Evolutionary conservation across 1,140 invertebrate genomes (phyloP).

Genomic region (Stratiolaelaps scimitus): DNA sequence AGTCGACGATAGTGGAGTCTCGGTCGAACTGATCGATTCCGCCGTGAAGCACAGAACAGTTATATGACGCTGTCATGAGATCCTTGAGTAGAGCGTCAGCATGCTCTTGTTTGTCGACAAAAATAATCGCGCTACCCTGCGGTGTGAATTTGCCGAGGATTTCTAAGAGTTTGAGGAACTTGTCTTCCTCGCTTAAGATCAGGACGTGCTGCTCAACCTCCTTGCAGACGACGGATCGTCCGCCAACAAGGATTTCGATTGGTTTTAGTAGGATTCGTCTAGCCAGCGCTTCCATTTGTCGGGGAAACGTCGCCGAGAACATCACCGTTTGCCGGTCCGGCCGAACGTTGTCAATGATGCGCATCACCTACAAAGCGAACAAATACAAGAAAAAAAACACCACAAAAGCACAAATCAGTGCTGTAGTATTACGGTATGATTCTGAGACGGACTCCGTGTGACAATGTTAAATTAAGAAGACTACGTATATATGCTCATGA

Average conservation of each 20-base stretch:
- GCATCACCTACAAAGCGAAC: constrained; percentile 57
- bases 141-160: constrained; percentile 65
- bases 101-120: constrained; percentile 98
- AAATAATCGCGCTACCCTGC: constrained; percentile 83
- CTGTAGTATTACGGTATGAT: background rate
- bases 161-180: constrained; percentile 93
- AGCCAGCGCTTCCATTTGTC: constrained; percentile 97
- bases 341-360: constrained; percentile 91
- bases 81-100: constrained; percentile 87
- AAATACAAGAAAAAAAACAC: constrained; percentile 26
- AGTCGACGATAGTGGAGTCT: constrained; percentile 93
- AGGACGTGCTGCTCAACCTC: constrained; percentile 89
- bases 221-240: constrained; percentile 90
- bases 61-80: constrained; percentile 89
- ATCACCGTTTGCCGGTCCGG: constrained; percentile 96
- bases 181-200: constrained; percentile 87
- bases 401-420: constrained; percentile 28
- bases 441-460: background rate
- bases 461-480: constrained; percentile 26
- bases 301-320: constrained; percentile 96
- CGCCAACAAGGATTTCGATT: constrained; percentile 96
- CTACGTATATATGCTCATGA: no score
- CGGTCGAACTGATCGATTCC: constrained; percentile 99
- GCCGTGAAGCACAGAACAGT: constrained; percentile 91
- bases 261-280: constrained; percentile 83